Evolutionary conservation across 2,113 vertebrate species (phyloP), one percentile per base, ranked within the genome.

Genomic region (Candoia aspera): DNA sequence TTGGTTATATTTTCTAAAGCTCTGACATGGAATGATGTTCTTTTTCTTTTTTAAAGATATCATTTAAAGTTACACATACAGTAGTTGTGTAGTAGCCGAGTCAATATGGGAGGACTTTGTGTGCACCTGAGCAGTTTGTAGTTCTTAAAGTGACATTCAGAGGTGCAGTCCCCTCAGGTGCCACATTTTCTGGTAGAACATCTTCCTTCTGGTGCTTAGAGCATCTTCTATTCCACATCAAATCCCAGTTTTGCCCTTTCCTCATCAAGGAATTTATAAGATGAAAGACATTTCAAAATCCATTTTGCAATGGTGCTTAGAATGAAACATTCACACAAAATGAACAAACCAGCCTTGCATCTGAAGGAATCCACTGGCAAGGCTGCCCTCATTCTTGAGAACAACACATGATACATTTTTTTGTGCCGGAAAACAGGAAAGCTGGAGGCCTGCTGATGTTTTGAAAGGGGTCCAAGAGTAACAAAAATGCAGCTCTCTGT

Each of bases 381-480:
- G 92, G 4, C 0, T 59, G n/a, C 5, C 92, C 62, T 42, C 94
- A 68, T 94, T 26, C 94, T 95, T 93, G 94, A 94, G 95, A 96
- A 96, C 94, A 96, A 96, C 95, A 93, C 94, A 73, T 60, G 85
- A 0, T 21, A 86, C 91, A 96, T 95, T 96, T 93, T 93, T 95
- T 96, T 93, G 94, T 95, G 94, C 94, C 96, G 96, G 96, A 96
- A 96, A 97, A 96, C 86, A 95, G 96, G 93, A 96, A 97, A 96
- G 95, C 95, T 95, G 95, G 97, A 95, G 96, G 95, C 93, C 62
- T 92, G 91, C 96, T 95, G 91, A 93, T 95, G 95, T 96, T 97
- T 97, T 97, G 97, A 98, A 97, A 97, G 93, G 93, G 94, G 91
- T 98, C 97, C 98, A 97, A 97, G 94, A 97, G 96, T 96, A 97